Percentiles rank a stretch among this genome's conserved stretches.
Evolutionary conservation across 2,888 invertebrate genomes (phyloP).

Genomic region (Mylabris sibirica): DNA sequence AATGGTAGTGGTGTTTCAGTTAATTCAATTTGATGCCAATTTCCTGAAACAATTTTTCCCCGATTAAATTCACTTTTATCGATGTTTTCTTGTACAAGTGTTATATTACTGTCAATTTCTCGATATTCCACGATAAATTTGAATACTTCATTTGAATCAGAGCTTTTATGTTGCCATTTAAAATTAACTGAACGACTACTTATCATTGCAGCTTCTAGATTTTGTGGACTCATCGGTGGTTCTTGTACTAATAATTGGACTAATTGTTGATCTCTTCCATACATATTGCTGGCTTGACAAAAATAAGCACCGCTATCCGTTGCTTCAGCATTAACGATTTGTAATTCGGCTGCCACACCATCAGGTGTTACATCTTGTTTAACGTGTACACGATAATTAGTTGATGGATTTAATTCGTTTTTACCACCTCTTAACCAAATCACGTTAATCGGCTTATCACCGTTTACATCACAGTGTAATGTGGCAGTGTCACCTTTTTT

Average conservation of each 20-base stretch:
- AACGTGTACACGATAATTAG: constrained; percentile 70
- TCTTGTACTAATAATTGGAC: constrained; percentile 79
- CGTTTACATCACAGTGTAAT: constrained; percentile 78
- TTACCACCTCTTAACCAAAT: constrained; percentile 78
- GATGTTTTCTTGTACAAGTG: neutral
- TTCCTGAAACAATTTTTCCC: constrained; percentile 53
- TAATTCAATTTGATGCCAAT: constrained; percentile 74
- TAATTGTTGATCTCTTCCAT: constrained; percentile 75
- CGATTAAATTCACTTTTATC: neutral
- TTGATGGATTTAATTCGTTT: constrained; percentile 73
- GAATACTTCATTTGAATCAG: constrained; percentile 74
- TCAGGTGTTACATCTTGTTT: constrained; percentile 75
- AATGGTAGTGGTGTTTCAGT: constrained; percentile 70
- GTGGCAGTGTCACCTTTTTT: constrained; percentile 77
- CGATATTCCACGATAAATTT: constrained; percentile 75
- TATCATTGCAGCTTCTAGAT: constrained; percentile 73
- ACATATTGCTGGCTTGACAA: constrained; percentile 79
- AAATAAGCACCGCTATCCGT: constrained; percentile 79
- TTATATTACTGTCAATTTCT: constrained; percentile 67
- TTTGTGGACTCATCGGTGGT: constrained; percentile 74
- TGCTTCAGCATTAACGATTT: constrained; percentile 73
- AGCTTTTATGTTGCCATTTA: constrained; percentile 76
- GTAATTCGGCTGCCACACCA: constrained; percentile 74
- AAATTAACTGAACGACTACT: constrained; percentile 76
- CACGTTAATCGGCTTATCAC: constrained; percentile 80